Conservation (phyloP, 2,888 invertebrate genomes). For the Caenorhabditis sp. region DNA sequence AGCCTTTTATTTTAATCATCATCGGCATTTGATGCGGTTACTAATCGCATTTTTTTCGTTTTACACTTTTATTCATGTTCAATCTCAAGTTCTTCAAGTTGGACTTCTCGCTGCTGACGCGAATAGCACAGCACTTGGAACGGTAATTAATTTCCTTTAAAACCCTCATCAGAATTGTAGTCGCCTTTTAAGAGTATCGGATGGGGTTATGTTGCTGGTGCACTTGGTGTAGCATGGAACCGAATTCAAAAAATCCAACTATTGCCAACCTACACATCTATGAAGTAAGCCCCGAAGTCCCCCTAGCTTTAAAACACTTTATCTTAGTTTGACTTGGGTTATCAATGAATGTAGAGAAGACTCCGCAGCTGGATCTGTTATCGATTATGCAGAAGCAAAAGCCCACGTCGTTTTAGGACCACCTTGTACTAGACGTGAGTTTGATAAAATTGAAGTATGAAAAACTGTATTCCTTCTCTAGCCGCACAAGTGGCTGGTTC, state of each 20-base stretch:
- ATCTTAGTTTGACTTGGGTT: slow-evolving; percentile 42
- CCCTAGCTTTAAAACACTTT: too few species aligned
- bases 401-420: slow-evolving; percentile 52
- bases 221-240: slow-evolving; percentile 44
- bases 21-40: background rate
- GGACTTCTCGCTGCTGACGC: slow-evolving; percentile 29
- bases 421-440: slow-evolving; percentile 45
- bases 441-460: too few species aligned
- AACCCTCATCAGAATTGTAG: background rate
- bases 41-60: background rate
- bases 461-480: slow-evolving; percentile 22
- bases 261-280: slow-evolving; percentile 30
- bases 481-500: slow-evolving; percentile 44
- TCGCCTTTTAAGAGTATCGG: slow-evolving; percentile 28
- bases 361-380: slow-evolving; percentile 31
- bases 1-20: background rate
- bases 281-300: slow-evolving; percentile 46
- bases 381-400: slow-evolving; percentile 34
- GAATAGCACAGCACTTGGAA: slow-evolving; percentile 14
- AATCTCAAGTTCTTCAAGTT: slow-evolving; percentile 17
- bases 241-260: slow-evolving; percentile 24
- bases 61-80: background rate
- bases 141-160: slow-evolving; percentile 6
- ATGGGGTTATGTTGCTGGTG: slow-evolving; percentile 40
- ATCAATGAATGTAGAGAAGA: slow-evolving; percentile 44